A percentile compares a stretch with the other conserved stretches of the same genome.
Evolutionary conservation across 1,140 invertebrate species (phyloP).

Genomic region (Colletes gigas): DNA sequence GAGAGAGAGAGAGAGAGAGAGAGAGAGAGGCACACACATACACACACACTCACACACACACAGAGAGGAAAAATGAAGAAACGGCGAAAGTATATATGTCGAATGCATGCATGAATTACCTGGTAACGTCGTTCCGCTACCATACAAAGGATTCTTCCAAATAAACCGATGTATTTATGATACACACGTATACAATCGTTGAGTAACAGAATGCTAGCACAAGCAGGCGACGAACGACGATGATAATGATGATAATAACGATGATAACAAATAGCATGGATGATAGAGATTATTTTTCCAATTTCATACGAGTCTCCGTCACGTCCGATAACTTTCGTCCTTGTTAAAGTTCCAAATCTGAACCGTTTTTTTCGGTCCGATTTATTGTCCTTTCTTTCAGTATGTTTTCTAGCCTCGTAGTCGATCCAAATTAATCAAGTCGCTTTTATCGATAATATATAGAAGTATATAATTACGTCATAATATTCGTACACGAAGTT

Average conservation of each 20-base stretch:
- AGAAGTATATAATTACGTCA: neutral
- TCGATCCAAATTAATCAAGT: constrained; percentile 19
- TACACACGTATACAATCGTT: neutral
- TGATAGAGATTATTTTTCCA: constrained; percentile 67
- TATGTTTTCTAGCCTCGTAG: constrained; percentile 38
- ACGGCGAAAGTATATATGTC: neutral
- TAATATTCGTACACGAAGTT: constrained; percentile 14
- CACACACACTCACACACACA: neutral
- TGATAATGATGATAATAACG: constrained; percentile 5
- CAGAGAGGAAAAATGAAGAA: too few relatives aligned
- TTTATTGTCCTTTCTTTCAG: constrained; percentile 5
- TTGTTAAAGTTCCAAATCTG: constrained; percentile 30
- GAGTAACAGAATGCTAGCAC: constrained; percentile 17
- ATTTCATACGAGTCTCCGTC: constrained; percentile 60
- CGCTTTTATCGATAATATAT: constrained; percentile 30
- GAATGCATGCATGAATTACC: constrained; percentile 1
- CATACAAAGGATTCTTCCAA: neutral
- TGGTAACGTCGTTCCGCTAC: neutral
- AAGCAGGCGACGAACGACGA: constrained; percentile 6
- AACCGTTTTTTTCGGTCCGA: neutral
- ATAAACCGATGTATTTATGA: constrained; percentile 1
- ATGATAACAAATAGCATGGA: constrained; percentile 34
- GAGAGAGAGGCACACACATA: too few relatives aligned
- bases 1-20: neutral
- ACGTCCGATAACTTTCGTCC: constrained; percentile 60